Base-by-base conservation (phyloP, 2,888 invertebrate species). In the Tryphoninae sp. region DNA sequence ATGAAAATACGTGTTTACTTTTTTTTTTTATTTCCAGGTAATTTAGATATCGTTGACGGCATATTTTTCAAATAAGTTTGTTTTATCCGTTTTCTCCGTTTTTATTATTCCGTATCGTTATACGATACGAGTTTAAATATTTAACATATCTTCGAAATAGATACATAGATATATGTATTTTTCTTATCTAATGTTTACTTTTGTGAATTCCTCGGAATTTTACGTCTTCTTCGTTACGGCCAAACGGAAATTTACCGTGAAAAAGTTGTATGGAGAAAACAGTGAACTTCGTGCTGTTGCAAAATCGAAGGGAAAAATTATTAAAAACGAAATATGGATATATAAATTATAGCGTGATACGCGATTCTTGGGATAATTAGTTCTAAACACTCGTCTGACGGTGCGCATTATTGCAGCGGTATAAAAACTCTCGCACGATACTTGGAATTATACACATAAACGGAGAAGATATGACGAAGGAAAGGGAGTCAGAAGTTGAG, bases 381-480 rank as follows among this genome's bases (percentile, higher is more conserved):
- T 8, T 6, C n/a, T 22, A 26, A 45, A 45, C 69, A 53, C 4
- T 55, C 16, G 19, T 61, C 22, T 53, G 11, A 22, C 55, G 23
- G 42, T 22, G 13, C 33, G 9, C 16, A 6, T 22, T 19, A 64
- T 55, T 16, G 33, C 58, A 55, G 22, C 19, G 6, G 16, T 65
- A 23, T 62, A 13, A 13, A 26, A 78, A 78, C 53, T 58, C 11
- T 23, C 8, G 53, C 13, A 23, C 55, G 53, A 26, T n/a, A 19
- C 65, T 55, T 33, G 16, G 40, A 23, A 68, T 65, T 22, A 74
- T 42, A 61, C 53, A 49, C 33, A 64, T 23, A n/a, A 51, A 69
- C 33, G 23, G 51, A 80, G 55, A 33, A 61, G 11, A 45, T 9
- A 42, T 55, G 13, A 13, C 26, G 26, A n/a, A 58, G 33, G 11